Percentiles rank a stretch among this genome's conserved stretches.
Evolutionary conservation across 2,888 invertebrate species (phyloP).

Genomic region (Nemapogon koenigi): DNA sequence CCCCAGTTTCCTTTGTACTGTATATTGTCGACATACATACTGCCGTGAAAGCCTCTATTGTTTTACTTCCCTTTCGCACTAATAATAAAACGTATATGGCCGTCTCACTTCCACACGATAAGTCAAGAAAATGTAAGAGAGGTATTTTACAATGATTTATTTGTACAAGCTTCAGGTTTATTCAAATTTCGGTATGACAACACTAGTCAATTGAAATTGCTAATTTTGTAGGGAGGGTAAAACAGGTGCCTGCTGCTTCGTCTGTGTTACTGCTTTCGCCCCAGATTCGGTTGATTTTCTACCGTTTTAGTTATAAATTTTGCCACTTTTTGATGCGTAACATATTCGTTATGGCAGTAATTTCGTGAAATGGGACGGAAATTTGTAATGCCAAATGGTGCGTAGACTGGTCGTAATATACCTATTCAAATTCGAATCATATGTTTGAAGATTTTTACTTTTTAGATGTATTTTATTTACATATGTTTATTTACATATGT

Average conservation of each 20-base stretch:
- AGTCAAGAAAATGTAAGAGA: conserved; percentile 5
- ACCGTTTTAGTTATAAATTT: no score
- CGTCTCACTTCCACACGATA: not conserved
- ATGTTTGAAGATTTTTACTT: no score
- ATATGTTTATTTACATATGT: no score
- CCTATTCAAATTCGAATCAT: no score
- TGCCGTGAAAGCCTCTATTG: conserved; percentile 24
- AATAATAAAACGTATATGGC: not conserved
- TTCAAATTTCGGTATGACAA: not conserved
- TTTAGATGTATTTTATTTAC: no score
- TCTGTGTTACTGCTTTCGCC: no score
- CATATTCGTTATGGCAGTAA: no score
- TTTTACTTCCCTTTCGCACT: conserved; percentile 24
- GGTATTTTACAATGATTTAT: not conserved
- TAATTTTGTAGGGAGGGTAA: not conserved
- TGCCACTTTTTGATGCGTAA: no score
- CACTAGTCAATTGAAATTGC: conserved; percentile 1
- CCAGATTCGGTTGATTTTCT: no score
- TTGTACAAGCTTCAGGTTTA: conserved; percentile 1
- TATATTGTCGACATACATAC: conserved; percentile 39
- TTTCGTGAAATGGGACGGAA: no score
- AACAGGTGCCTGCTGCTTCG: not conserved
- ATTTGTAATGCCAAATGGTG: no score
- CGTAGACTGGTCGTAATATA: no score
- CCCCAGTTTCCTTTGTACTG: conserved; percentile 45